Evolutionary conservation across 2,113 vertebrate genomes (phyloP), one percentile per base, ranked within the genome.

Genomic region (Archilochus colubris): DNA sequence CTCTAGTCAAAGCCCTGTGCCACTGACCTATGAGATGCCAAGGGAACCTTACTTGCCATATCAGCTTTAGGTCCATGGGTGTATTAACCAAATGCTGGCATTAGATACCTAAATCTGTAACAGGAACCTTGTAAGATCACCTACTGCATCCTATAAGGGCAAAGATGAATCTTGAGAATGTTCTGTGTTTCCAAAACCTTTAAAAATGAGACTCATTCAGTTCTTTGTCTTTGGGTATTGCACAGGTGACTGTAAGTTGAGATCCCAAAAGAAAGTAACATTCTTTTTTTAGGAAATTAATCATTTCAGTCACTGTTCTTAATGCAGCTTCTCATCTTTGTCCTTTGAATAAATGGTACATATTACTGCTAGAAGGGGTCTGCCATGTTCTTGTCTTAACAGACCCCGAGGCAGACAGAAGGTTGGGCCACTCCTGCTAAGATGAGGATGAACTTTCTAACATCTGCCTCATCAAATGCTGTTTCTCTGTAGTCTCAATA

Each of bases 201-300:
- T 44, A 73, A 51, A 44, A 25, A 38, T 0, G 0, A 54, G 30
- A 40, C 8, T 40, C 10, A 43, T 11, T 40, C 50, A 44, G 5
- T 43, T 83, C 31, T 83, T 73, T 43, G 76, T 19, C 50, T 83
- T 51, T 3, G 1, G 9, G 6, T 61, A 50, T 31, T 7, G 2
- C 22, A 54, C 14, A 10, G 6, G 2, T 10, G 48, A 43, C 14
- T 58, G 24, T 4, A 3, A 70, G 68, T 33, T 14, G 84, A 83
- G 51, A 59, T 43, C 53, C 30, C 57, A 74, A 63, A 17, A 74
- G 36, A 70, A 75, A 69, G 48, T 2, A 9, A 10, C 21, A 63
- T 48, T 24, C 30, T 48, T 55, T 84, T 13, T 7, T 13, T 7
- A 16, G 36, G 19, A 91, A 66, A 38, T 12, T 7, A 51, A 15